Base-by-base conservation (phyloP, 2,797 vertebrate species). In the Lithobates sylvaticus region DNA sequence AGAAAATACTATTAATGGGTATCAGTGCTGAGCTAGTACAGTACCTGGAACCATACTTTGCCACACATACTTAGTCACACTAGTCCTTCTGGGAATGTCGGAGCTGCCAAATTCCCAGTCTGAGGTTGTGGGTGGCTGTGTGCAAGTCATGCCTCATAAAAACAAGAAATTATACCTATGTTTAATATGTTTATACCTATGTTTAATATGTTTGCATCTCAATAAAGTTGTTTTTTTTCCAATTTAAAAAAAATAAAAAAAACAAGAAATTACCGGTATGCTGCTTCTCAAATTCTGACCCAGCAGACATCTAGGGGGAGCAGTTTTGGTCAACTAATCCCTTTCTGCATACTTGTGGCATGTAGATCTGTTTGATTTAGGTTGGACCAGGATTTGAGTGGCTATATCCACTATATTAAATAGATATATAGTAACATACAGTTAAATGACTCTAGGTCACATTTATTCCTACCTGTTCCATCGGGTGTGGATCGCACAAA, bases 401-500 rank as follows among this genome's bases (percentile, higher is more conserved):
- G 21, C 18, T 61, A 1, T 61, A 2, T 8, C 50, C 50, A 18
- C 50, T 5, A 54, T 54, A 54, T 7, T 61, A 61, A 7, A 61
- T 2, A 61, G 54, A 61, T 61, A 61, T 61, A 23, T 18, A 23
- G 21, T 61, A 61, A 61, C n/a, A 61, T 23, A 61, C 7, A 39
- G 39, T 39, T 9, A 61, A 3, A 10, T 10, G 23, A 39, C 39
- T 23, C 18, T 72, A 36, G 34, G 18, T 13, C 5, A 76, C 44
- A 76, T 58, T 15, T 61, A 34, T 0, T 0, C 0, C 90, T 92
- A 99, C 98, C 98, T 94, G 98, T 97, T 81, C 98, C 97, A 0
- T 99, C 97, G 0, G 98, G 98, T 32, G 97, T 99, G 36, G 98
- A 99, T 82, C 95, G 95, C 82, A 99, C 98, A 1, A 96, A 99